Evolutionary conservation across 2,888 invertebrate genomes (phyloP), one percentile per base, ranked within the genome.

Genomic region (Diachrysia chrysitis): DNA sequence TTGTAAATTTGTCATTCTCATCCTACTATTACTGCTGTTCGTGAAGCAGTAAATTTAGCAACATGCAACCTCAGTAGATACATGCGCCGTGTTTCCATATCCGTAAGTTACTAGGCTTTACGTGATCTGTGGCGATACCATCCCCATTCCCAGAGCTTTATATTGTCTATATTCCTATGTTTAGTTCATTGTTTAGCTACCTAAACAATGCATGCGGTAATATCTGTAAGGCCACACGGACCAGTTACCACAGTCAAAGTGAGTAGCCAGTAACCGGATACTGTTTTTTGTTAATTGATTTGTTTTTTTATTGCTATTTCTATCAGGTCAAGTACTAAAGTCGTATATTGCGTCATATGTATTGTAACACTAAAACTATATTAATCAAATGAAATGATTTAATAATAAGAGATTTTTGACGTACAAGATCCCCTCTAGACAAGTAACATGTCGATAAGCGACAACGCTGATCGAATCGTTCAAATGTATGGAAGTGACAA

Each of bases 121-220:
- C 2, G 21, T 51, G 48, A 51, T 42, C 1, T 19, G 48, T 12
- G 21, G 19, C 48, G 48, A 51, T 51, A 51, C 19, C 19, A 51
- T 51, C 21, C 48, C 48, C 19, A 51, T 51, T 51, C 48, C 48
- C 48, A 51, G 48, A 12, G 48, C 48, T 10, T 48, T 21, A 21
- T 21, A 21, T 19, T 51, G 21, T 51, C 9, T 48, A 51, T 19
- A 19, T 2, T 51, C 19, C 21, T 51, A 51, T n/a, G n/a, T n/a
- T n/a, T n/a, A 19, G 4, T 19, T 51, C 48, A 51, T 51, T 51
- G 48, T 51, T 21, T 21, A 17, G 17, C 2, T 17, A 21, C 19
- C 1, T 21, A 19, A 21, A 51, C 19, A 51, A 51, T 51, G 48
- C 48, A 19, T 10, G 48, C 42, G 42, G 42, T n/a, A 35, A 35